A percentile compares a stretch with the other conserved stretches of the same genome.
phyloP scores from a whole-genome alignment of 2,113 vertebrate genomes.

The Colossoma macropomum region DNA sequence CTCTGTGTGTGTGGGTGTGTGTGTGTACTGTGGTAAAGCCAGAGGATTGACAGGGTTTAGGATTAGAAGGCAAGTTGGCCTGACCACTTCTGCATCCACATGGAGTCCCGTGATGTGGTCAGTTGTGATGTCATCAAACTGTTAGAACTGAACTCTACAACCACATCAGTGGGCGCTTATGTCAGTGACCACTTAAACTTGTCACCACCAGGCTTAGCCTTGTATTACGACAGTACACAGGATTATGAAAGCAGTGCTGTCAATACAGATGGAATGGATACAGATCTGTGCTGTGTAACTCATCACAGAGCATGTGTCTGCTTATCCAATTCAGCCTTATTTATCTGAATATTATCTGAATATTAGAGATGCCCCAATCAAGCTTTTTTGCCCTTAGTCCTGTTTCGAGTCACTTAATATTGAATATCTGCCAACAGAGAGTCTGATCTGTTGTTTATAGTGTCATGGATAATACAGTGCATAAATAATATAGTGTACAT shows the following conservation, averaged over 20 bases:
- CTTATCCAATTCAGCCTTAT: background rate
- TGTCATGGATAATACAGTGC: too few relatives aligned
- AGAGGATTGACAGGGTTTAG: conserved; percentile 48
- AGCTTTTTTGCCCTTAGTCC: too few relatives aligned
- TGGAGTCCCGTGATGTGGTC: conserved; percentile 63
- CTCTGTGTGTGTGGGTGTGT: too few relatives aligned
- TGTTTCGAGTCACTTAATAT: too few relatives aligned
- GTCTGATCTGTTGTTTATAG: too few relatives aligned
- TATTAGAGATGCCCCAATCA: background rate
- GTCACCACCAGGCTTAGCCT: background rate
- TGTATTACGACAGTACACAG: background rate
- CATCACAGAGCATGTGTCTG: background rate
- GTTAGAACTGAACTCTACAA: background rate
- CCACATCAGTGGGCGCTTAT: background rate
- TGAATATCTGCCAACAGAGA: too few relatives aligned
- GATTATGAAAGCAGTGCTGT: background rate
- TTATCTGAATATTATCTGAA: background rate
- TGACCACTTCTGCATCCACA: conserved; percentile 66
- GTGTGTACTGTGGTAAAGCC: conserved; percentile 28
- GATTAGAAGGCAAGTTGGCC: conserved; percentile 69
- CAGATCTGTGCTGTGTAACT: background rate
- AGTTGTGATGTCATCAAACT: conserved; percentile 55
- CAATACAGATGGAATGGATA: conserved; percentile 17
- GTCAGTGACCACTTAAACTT: background rate
- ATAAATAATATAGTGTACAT: too few relatives aligned